Conservation (phyloP, 1,140 invertebrate genomes). For the Diorhabda carinulata region DNA sequence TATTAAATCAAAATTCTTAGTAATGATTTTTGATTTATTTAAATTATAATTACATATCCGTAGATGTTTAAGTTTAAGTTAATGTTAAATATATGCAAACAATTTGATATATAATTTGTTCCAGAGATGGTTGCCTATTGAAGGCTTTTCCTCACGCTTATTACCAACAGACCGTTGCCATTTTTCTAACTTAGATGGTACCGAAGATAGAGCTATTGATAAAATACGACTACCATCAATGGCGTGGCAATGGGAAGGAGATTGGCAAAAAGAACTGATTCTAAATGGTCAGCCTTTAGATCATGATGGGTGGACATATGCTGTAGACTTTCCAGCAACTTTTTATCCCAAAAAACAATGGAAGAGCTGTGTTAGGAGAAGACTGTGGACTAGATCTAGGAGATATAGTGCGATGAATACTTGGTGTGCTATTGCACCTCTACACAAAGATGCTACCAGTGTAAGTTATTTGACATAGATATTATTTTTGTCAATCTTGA, state of each 20-base stretch:
- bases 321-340: constrained; percentile 85
- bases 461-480: constrained; percentile 41
- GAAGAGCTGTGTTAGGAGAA: constrained; percentile 84
- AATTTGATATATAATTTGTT: neutral
- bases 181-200: constrained; percentile 81
- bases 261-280: constrained; percentile 86
- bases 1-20: no score
- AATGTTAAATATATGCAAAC: no score
- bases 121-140: constrained; percentile 82
- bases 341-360: constrained; percentile 79
- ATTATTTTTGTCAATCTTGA: neutral
- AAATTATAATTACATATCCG: no score
- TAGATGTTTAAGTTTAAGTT: no score
- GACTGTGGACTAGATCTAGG: constrained; percentile 84
- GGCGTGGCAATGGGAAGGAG: constrained; percentile 90
- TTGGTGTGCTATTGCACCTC: constrained; percentile 85
- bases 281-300: constrained; percentile 81
- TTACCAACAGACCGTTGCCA: constrained; percentile 82
- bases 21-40: no score
- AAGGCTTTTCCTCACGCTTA: constrained; percentile 77
- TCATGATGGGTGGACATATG: constrained; percentile 92
- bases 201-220: constrained; percentile 69
- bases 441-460: constrained; percentile 83
- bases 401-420: constrained; percentile 84
- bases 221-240: constrained; percentile 81